Base-by-base conservation (phyloP, 2,113 vertebrate genomes). In the Bungarus multicinctus region DNA sequence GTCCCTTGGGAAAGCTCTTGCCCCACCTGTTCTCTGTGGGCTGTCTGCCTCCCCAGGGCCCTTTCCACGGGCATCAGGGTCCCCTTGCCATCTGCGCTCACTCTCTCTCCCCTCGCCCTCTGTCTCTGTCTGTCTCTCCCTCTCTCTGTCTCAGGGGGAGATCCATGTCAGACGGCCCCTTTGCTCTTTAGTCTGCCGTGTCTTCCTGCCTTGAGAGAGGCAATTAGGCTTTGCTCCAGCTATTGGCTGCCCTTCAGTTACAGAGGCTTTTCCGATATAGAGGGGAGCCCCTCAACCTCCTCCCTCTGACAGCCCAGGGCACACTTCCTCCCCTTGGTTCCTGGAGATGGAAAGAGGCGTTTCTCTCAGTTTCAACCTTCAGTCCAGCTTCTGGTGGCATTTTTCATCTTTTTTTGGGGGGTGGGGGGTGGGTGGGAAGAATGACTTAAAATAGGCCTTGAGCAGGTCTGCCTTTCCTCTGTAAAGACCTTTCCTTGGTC, bases 51-150 rank as follows among this genome's bases (percentile, higher is more conserved):
- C 30, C 64, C n/a, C 0, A 69, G 47, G 64, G 30, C 14, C 64
- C 2, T 20, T 39, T 3, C 16, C n/a, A 39, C 16, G 1, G n/a
- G 3, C 16, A 3, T 20, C n/a, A 1, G 16, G n/a, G 2, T 81
- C n/a, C 16, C 1, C 18, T 34, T 18, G n/a, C 18, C n/a, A 2
- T 8, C n/a, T 39, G 69, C n/a, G 1, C n/a, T 34, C n/a, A 43
- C 43, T 43, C 43, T 43, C 43, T 43, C 43, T 3, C 43, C 43
- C 43, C 43, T 2, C 43, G 2, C 43, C 43, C 43, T 43, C 43
- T 43, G 43, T 43, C 43, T 43, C 43, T 43, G 43, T 43, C 43
- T 43, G 43, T 43, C 4, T 34, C 14, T 3, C 47, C 9, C 47
- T 9, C 47, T 1, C 47, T 9, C 7, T 50, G 7, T 7, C 47